Evolutionary conservation across 2,113 vertebrate species (phyloP).

Genomic region (Cebidichthys violaceus): DNA sequence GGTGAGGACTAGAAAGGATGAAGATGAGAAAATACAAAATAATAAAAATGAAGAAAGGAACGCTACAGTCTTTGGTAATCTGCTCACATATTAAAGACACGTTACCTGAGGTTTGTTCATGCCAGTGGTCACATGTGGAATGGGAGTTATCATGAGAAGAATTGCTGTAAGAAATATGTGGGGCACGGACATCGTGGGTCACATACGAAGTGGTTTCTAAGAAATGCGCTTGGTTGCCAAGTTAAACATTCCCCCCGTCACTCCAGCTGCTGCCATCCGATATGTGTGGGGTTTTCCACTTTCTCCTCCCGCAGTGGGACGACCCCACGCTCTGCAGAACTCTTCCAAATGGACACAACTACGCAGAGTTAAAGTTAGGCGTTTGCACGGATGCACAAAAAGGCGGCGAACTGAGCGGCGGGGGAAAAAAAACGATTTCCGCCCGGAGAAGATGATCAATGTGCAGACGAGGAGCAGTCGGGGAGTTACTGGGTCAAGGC

Average conservation of each 20-base stretch:
- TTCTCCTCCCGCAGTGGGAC: not conserved
- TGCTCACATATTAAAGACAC: not conserved
- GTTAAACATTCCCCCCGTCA: conserved; percentile 26
- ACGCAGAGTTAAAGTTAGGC: not conserved
- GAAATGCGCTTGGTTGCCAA: conserved; percentile 8
- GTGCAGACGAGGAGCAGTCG: conserved; percentile 41
- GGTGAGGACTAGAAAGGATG: not conserved
- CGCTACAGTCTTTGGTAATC: not conserved
- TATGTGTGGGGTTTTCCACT: conserved; percentile 9
- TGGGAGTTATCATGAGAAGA: not conserved
- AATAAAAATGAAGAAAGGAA: not conserved
- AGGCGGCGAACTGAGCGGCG: conserved; percentile 2
- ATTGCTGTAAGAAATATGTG: not conserved
- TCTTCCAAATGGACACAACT: conserved; percentile 6
- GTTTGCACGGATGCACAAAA: conserved; percentile 37
- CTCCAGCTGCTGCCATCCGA: conserved; percentile 34
- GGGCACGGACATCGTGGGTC: conserved; percentile 12
- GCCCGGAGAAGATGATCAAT: conserved; percentile 66
- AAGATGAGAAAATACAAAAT: not conserved
- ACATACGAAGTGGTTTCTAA: not conserved
- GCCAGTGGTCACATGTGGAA: not conserved
- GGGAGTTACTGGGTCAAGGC: conserved; percentile 52
- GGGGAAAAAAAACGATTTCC: conserved; percentile 52
- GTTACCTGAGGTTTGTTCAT: not conserved
- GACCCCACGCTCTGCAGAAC: not conserved